These are phyloP conservation scores for Pitangus sulphuratus DNA, from an alignment of 2,797 vertebrate species.

Conservation along the genomic window DNA sequence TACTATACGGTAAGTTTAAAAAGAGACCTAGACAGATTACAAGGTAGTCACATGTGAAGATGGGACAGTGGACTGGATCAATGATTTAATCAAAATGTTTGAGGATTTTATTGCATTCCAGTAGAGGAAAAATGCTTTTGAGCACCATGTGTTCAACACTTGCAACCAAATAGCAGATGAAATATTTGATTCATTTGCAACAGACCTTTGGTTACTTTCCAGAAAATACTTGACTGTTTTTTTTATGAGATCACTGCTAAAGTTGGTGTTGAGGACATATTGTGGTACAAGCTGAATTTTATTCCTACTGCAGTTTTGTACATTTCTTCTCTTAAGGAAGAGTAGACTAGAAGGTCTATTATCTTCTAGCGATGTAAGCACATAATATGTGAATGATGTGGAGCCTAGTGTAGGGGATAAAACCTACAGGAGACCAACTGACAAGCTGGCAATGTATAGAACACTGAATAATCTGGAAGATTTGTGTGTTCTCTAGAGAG, in stretches of 20 bases:
- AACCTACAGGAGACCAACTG: neutral
- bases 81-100: constrained; percentile 66
- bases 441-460: neutral
- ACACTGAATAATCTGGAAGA: neutral
- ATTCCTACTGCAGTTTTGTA: neutral
- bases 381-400: neutral
- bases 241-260: constrained; percentile 45
- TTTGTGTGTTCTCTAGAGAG: neutral
- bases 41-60: constrained; percentile 26
- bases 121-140: constrained; percentile 48
- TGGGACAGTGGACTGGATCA: constrained; percentile 37
- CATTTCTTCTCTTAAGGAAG: constrained; percentile 10
- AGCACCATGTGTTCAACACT: constrained; percentile 61
- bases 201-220: constrained; percentile 55
- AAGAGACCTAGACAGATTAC: constrained; percentile 27
- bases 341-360: neutral
- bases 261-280: neutral
- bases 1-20: neutral
- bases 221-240: constrained; percentile 39
- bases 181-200: constrained; percentile 62
- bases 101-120: constrained; percentile 55
- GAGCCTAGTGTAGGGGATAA: neutral
- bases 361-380: neutral
- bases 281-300: neutral
- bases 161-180: constrained; percentile 50